A percentile compares a stretch with the other conserved stretches of the same genome.
Conservation (phyloP, 1,140 invertebrate genomes). For the Drosophila subobscura region DNA sequence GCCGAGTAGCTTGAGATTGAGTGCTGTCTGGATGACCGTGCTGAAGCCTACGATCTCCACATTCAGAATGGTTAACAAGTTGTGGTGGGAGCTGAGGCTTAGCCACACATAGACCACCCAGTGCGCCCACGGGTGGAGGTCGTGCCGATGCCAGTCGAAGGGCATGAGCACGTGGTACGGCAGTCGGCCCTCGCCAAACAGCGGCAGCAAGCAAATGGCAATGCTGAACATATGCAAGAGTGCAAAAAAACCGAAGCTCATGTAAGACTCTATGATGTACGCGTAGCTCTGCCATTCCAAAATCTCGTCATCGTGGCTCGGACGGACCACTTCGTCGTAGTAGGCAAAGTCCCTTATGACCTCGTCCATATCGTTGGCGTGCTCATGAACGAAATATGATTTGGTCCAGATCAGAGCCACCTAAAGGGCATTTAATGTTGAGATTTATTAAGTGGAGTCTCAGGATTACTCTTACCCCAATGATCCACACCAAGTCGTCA, state of each 20-base stretch:
- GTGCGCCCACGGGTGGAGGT: slow-evolving; percentile 35
- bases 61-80: slow-evolving; percentile 47
- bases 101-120: slow-evolving; percentile 48
- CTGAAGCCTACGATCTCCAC: slow-evolving; percentile 62
- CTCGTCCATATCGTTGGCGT: slow-evolving; percentile 51
- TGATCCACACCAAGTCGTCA: slow-evolving; percentile 53
- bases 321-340: slow-evolving; percentile 30
- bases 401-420: slow-evolving; percentile 46
- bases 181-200: slow-evolving; percentile 29
- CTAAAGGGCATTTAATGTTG: slow-evolving; percentile 6
- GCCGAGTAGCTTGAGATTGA: slow-evolving; percentile 68
- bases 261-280: slow-evolving; percentile 47
- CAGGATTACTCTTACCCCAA: slow-evolving; percentile 37
- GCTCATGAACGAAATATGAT: slow-evolving; percentile 14
- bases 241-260: slow-evolving; percentile 9
- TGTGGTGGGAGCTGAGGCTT: slow-evolving; percentile 31
- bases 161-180: slow-evolving; percentile 55
- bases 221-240: slow-evolving; percentile 45
- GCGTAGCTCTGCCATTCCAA: slow-evolving; percentile 43
- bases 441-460: background rate
- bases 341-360: slow-evolving; percentile 52
- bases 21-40: slow-evolving; percentile 55
- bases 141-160: slow-evolving; percentile 42
- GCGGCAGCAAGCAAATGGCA: slow-evolving; percentile 51
- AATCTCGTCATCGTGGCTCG: slow-evolving; percentile 23